A percentile compares a stretch with the other conserved stretches of the same genome.
Conservation (phyloP, 1,140 invertebrate species). For the Nomia melanderi region DNA sequence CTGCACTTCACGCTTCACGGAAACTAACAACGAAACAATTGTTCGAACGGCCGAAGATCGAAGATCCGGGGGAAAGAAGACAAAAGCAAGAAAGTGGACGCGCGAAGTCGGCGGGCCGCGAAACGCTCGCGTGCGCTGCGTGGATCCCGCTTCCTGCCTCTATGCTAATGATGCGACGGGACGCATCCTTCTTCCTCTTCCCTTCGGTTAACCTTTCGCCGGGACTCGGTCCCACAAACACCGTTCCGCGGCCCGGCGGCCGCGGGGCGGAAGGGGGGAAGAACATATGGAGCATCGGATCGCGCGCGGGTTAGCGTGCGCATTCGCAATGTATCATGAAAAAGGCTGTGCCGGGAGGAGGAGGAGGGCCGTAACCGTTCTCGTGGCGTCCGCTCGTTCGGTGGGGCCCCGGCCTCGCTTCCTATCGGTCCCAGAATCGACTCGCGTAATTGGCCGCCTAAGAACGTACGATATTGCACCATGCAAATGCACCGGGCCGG, state of each 20-base stretch:
- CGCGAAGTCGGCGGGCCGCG: background rate
- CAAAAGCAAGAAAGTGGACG: no score
- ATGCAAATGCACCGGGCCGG: slow-evolving; percentile 78
- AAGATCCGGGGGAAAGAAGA: no score
- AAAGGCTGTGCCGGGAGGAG: slow-evolving; percentile 50
- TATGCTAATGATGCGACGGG: slow-evolving; percentile 61
- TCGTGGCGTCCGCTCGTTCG: slow-evolving; percentile 69
- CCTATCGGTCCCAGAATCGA: slow-evolving; percentile 78
- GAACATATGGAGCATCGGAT: slow-evolving; percentile 71
- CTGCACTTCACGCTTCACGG: no score
- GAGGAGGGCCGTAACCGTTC: slow-evolving; percentile 47
- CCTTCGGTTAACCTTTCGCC: slow-evolving; percentile 43
- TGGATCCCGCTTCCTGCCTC: slow-evolving; percentile 61
- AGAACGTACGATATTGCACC: slow-evolving; percentile 81
- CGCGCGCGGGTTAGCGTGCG: slow-evolving; percentile 72
- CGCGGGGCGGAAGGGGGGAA: slow-evolving; percentile 5
- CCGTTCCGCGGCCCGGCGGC: background rate
- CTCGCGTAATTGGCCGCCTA: slow-evolving; percentile 81
- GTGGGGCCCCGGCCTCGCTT: slow-evolving; percentile 59
- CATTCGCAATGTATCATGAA: slow-evolving; percentile 79
- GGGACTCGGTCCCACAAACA: slow-evolving; percentile 19
- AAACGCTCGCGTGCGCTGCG: slow-evolving; percentile 54
- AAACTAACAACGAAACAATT: no score
- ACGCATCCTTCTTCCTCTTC: slow-evolving; percentile 36
- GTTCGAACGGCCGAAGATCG: no score